Base-by-base conservation (phyloP, 2,888 invertebrate genomes). In the Nomada hirtipes region DNA sequence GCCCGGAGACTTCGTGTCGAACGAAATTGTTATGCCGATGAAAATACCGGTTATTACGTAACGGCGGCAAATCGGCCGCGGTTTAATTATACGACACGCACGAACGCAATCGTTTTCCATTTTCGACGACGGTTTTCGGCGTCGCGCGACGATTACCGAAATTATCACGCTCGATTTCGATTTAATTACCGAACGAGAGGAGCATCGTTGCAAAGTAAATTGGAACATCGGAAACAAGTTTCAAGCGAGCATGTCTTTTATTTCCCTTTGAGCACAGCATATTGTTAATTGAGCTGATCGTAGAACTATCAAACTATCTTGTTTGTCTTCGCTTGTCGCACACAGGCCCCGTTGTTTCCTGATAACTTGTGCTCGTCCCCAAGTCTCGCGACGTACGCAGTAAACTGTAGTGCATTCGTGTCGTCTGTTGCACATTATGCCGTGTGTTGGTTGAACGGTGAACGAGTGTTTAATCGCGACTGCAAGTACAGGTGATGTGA, bases 211-310 rank as follows among this genome's bases (percentile, higher is more conserved):
- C 10, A 7, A 7, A 4, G 36, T 36, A 7, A 36, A 36, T 36
- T 36, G 36, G 4, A 7, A 36, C 36, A 36, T 4, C 1, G 36
- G 7, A 36, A 36, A 36, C 9, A 7, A 36, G 1, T 4, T 36
- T 36, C 36, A 36, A 7, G 36, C 7, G 36, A 36, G 36, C 36
- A 4, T 7, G 36, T 36, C n/a, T 20, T 53, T n/a, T n/a, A 53
- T 53, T n/a, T 52, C 53, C 9, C n/a, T n/a, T 10, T 10, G 9
- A n/a, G 53, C n/a, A 53, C 29, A 42, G 60, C 72, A 36, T 65
- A 84, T 73, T 72, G 67, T 63, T 76, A 76, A 73, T 61, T 76
- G 70, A 72, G 3, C 65, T 50, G 55, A 79, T 79, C 84, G 61
- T 20, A 42, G 53, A 70, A 50, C 76, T 70, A 73, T 70, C 71